phyloP scores from a whole-genome alignment of 1,140 invertebrate species.

The Limonius californicus region DNA sequence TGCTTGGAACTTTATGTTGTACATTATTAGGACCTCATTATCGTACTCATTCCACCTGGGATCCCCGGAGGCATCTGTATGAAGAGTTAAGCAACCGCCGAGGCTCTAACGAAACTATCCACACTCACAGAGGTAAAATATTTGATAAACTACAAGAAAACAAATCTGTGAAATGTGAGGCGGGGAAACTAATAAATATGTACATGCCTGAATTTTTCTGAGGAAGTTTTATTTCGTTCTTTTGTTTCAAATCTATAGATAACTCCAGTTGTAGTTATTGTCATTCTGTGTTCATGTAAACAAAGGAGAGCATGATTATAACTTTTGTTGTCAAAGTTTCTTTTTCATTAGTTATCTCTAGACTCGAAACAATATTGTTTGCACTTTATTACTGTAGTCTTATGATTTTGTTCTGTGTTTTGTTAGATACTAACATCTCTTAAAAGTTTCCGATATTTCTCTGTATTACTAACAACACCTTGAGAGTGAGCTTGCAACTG shows the following conservation, averaged over 20 bases:
- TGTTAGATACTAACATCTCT: too few species aligned
- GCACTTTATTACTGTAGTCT: slow-evolving; percentile 5
- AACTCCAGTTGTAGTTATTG: not conserved
- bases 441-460: not conserved
- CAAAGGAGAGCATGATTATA: too few species aligned
- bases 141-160: not conserved
- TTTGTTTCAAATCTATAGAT: not conserved
- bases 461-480: slow-evolving; percentile 13
- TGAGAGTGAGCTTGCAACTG: slow-evolving; percentile 5
- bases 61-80: slow-evolving; percentile 80
- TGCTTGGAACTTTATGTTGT: slow-evolving; percentile 32
- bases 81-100: slow-evolving; percentile 69
- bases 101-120: slow-evolving; percentile 58
- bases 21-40: slow-evolving; percentile 44
- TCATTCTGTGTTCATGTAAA: too few species aligned
- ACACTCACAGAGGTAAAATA: slow-evolving; percentile 54
- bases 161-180: not conserved
- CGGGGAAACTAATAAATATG: not conserved
- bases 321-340: too few species aligned
- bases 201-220: too few species aligned
- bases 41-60: slow-evolving; percentile 76
- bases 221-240: not conserved
- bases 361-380: not conserved
- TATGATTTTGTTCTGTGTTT: not conserved
- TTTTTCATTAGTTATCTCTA: too few species aligned